phyloP scores from a whole-genome alignment of 37 sponge, comb jelly and placozoan species.

The Cladorhizidae sp. region DNA sequence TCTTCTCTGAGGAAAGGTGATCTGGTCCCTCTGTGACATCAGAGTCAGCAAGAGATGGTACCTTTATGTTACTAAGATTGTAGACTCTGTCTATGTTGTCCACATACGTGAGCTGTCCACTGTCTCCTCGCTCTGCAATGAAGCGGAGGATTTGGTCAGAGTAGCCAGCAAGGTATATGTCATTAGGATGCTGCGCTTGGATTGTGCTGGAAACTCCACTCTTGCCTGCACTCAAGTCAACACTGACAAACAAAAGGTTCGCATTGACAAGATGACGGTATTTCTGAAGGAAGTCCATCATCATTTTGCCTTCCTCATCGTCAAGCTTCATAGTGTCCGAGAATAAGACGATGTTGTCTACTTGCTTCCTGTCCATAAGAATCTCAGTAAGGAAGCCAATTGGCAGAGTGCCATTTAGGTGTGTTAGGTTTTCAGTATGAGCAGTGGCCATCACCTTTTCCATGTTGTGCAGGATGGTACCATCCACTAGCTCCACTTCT shows the following conservation, averaged over 20 bases:
- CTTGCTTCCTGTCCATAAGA: conserved; percentile 40
- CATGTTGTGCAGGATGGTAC: conserved; percentile 88
- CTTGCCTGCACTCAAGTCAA: conserved; percentile 77
- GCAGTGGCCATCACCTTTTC: conserved; percentile 30
- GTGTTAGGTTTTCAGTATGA: conserved; percentile 10
- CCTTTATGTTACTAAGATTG: conserved; percentile 63
- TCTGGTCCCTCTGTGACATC: neutral
- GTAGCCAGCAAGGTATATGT: conserved; percentile 91
- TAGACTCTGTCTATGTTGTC: conserved; percentile 94
- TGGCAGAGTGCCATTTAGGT: conserved; percentile 42
- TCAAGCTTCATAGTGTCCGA: conserved; percentile 59
- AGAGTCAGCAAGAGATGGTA: conserved; percentile 33
- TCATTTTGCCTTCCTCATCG: conserved; percentile 26
- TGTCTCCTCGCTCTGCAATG: conserved; percentile 94
- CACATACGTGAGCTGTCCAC: conserved; percentile 87
- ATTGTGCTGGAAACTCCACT: conserved; percentile 57
- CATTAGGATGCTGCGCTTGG: conserved; percentile 83
- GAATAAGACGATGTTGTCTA: conserved; percentile 89
- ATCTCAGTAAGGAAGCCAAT: conserved; percentile 26
- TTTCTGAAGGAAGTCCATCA: conserved; percentile 80
- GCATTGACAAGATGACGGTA: conserved; percentile 89
- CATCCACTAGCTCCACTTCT: conserved; percentile 72
- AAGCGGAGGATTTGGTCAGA: conserved; percentile 96
- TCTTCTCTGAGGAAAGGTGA: conserved; percentile 42
- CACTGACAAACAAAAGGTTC: conserved; percentile 92